Percentiles rank a stretch among this genome's conserved stretches.
Evolutionary conservation across 2,797 vertebrate species (phyloP).

Genomic region (Gallinago solitaria): DNA sequence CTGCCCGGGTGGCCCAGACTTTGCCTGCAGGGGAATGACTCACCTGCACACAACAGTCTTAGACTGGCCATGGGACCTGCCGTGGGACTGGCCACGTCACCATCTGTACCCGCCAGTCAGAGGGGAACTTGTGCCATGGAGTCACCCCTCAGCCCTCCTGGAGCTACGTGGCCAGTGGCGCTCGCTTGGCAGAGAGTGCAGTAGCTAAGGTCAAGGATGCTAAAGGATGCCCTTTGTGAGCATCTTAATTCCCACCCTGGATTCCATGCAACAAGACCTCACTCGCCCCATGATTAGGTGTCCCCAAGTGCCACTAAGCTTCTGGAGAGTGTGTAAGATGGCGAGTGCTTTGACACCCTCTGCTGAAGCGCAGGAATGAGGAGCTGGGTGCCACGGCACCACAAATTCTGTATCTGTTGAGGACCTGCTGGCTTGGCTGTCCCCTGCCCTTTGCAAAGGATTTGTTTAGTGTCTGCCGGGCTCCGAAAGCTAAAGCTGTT

Average conservation of each 20-base stretch:
- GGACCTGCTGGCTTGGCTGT: not conserved
- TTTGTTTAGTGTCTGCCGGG: not conserved
- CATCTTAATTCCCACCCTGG: not conserved
- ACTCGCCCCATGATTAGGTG: not conserved
- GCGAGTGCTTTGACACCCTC: not conserved
- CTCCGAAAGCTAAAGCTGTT: not conserved
- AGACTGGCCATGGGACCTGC: fast-evolving
- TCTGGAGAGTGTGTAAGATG: not conserved
- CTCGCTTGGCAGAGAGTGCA: not conserved
- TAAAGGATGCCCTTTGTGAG: not conserved
- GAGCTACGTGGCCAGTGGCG: fast-evolving
- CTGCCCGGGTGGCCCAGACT: constrained; percentile 14
- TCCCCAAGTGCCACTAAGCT: not conserved
- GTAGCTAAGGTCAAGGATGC: not conserved
- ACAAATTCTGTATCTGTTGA: not conserved
- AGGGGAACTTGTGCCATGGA: not conserved
- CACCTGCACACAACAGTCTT: not conserved
- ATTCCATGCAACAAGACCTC: not conserved
- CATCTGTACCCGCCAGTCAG: fast-evolving
- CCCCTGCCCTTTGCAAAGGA: not conserved
- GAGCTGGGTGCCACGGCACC: not conserved
- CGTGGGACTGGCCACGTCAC: not conserved
- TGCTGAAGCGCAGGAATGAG: not conserved
- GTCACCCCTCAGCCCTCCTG: not conserved
- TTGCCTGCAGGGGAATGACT: not conserved